These are phyloP conservation scores for Bungarus multicinctus DNA, from an alignment of 2,113 vertebrate species.

Conservation along the genomic window DNA sequence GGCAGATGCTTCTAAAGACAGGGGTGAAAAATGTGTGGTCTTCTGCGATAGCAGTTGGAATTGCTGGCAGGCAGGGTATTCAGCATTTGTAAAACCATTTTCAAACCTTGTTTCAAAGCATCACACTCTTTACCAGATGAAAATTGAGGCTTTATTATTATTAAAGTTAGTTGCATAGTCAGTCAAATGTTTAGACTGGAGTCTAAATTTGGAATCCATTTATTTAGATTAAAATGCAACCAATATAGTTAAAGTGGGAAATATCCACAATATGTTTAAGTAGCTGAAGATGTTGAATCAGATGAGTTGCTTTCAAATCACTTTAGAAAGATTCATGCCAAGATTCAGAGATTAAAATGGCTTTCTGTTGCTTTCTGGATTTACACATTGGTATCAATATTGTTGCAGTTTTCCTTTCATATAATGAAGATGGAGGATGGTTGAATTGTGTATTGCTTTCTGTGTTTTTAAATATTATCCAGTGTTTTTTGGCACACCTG, in stretches of 20 bases:
- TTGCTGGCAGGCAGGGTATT: neutral
- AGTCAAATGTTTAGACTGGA: neutral
- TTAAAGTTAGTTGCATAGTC: neutral
- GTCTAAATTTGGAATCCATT: neutral
- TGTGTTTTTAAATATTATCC: neutral
- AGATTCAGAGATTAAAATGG: neutral
- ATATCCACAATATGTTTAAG: neutral
- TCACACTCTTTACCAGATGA: neutral
- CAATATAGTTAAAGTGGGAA: neutral
- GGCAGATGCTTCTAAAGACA: neutral
- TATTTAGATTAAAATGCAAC: neutral
- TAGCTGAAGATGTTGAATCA: neutral
- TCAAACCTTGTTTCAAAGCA: neutral
- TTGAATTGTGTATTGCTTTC: neutral
- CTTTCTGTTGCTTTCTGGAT: neutral
- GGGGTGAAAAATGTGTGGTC: neutral
- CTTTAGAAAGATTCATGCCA: neutral
- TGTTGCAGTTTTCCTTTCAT: neutral
- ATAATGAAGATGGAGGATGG: neutral
- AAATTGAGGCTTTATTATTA: neutral
- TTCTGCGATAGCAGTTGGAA: neutral
- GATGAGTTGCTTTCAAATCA: neutral
- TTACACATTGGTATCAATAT: neutral
- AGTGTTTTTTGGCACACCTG: neutral
- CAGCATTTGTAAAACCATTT: neutral